Conservation (phyloP, 2,888 invertebrate genomes). For the Blera fallax region DNA sequence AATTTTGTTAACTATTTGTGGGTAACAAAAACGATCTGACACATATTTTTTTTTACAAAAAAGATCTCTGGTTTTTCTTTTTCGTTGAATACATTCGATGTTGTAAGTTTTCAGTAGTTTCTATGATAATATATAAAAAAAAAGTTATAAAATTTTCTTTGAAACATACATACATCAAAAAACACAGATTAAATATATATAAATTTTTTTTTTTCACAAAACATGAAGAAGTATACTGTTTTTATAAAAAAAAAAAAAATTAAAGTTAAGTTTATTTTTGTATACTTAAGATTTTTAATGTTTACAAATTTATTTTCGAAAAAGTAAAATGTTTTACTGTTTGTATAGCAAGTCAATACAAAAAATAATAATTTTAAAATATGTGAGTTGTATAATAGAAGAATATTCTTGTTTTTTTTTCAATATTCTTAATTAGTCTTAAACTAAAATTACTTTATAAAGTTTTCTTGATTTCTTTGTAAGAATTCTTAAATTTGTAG, state of each 20-base stretch:
- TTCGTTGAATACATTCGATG: slow-evolving; percentile 56
- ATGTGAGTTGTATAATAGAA: not conserved
- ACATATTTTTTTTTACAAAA: slow-evolving; percentile 30
- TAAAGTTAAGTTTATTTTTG: slow-evolving; percentile 10
- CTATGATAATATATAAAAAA: slow-evolving; percentile 13
- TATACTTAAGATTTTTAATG: not conserved
- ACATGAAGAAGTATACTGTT: slow-evolving; percentile 36
- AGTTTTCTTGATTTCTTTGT: slow-evolving; percentile 29
- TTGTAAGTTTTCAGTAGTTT: slow-evolving; percentile 28
- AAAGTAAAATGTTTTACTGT: not conserved
- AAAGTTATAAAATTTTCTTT: slow-evolving; percentile 11
- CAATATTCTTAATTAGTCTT: slow-evolving; percentile 31
- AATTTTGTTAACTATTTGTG: not conserved
- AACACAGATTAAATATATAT: not conserved
- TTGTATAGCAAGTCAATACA: slow-evolving; percentile 16
- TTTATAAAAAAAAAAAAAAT: slow-evolving; percentile 15
- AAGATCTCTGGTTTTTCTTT: slow-evolving; percentile 37
- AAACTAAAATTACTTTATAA: slow-evolving; percentile 49
- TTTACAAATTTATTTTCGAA: not conserved
- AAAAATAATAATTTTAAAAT: slow-evolving; percentile 6
- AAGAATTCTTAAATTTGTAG: slow-evolving; percentile 36
- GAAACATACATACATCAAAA: slow-evolving; percentile 27
- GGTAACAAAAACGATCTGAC: not conserved
- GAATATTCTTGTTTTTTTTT: slow-evolving; percentile 20
- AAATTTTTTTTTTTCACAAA: slow-evolving; percentile 40